These are phyloP conservation scores for Diarsia rubi DNA, from an alignment of 2,888 invertebrate genomes.

Conservation along the genomic window DNA sequence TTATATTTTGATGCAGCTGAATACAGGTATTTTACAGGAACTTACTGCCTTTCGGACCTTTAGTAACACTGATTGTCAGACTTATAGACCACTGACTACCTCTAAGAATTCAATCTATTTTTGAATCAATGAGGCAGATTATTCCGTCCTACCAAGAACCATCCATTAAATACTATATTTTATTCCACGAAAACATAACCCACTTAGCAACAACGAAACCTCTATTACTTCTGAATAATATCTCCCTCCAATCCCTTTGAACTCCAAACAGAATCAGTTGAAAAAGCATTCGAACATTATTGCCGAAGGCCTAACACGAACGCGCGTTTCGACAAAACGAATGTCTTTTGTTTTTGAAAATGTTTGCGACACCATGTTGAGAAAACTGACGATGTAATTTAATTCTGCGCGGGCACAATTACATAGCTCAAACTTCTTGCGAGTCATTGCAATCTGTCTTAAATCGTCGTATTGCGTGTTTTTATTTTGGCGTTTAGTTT, in stretches of 20 bases:
- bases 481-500: neutral
- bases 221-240: conserved; percentile 41
- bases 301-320: neutral
- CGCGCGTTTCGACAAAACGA: neutral
- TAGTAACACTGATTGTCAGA: too few relatives aligned
- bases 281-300: conserved; percentile 50
- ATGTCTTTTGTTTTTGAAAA: neutral
- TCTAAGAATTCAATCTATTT: neutral
- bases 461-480: neutral
- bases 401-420: neutral
- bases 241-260: conserved; percentile 1
- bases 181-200: conserved; percentile 14
- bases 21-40: too few relatives aligned
- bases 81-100: too few relatives aligned
- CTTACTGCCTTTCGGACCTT: too few relatives aligned
- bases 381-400: neutral
- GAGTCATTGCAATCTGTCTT: neutral
- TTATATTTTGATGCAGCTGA: too few relatives aligned
- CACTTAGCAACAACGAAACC: conserved; percentile 26
- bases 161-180: neutral
- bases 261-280: conserved; percentile 51
- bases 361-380: neutral
- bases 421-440: neutral
- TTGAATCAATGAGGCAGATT: neutral
- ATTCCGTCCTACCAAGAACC: neutral